Evolutionary conservation across 2,888 invertebrate genomes (phyloP).

Genomic region (Schizaphis graminum): DNA sequence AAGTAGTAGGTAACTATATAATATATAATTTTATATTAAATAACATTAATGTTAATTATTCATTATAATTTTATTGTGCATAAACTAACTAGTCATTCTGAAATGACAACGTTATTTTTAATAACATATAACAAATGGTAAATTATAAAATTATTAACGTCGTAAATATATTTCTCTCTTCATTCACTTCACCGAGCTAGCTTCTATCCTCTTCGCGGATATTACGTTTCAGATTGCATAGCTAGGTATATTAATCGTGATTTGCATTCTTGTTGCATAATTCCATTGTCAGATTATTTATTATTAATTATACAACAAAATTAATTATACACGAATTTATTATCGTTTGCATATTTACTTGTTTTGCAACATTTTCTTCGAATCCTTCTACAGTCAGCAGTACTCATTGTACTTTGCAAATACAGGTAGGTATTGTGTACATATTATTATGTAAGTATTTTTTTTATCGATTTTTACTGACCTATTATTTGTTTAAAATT

Average conservation of each 20-base stretch:
- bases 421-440: background rate
- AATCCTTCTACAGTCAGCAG: background rate
- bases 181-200: background rate
- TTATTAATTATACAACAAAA: constrained; percentile 30
- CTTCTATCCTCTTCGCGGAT: background rate
- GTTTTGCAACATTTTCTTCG: background rate
- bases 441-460: background rate
- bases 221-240: constrained; percentile 29
- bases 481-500: background rate
- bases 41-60: background rate
- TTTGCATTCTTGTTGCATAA: constrained; percentile 22
- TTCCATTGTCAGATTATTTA: constrained; percentile 24
- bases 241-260: constrained; percentile 9
- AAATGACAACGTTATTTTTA: constrained; percentile 2
- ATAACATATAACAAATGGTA: background rate
- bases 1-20: background rate
- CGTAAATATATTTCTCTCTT: constrained; percentile 9
- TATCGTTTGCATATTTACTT: constrained; percentile 7
- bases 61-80: background rate
- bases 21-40: background rate
- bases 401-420: background rate
- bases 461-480: background rate
- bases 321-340: constrained; percentile 38
- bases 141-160: background rate
- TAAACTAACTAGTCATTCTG: background rate